Evolutionary conservation across 2,113 vertebrate species (phyloP).

Genomic region (Seriola quinqueradiata): DNA sequence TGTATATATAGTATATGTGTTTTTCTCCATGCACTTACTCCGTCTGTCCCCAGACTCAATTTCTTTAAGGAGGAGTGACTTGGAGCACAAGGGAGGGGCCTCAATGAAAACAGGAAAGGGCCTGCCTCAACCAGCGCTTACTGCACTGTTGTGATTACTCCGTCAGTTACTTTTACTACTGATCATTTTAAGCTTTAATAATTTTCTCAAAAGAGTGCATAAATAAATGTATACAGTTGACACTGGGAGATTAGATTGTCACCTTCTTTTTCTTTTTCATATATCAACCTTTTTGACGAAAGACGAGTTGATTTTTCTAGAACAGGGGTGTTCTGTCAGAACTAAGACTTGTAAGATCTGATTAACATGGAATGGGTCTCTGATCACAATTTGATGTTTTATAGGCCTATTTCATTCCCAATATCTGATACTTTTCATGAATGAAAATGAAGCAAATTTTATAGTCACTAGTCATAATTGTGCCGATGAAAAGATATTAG

Average conservation of each 20-base stretch:
- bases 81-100: neutral
- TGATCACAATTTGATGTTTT: slow-evolving; percentile 7
- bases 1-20: neutral
- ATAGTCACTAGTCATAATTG: neutral
- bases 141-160: neutral
- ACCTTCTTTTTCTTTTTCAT: neutral
- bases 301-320: neutral
- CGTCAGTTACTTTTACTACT: slow-evolving; percentile 6
- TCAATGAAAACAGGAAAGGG: slow-evolving; percentile 26
- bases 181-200: neutral
- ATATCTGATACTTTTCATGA: neutral
- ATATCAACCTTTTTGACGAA: neutral
- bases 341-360: neutral
- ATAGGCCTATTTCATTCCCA: neutral
- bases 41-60: neutral
- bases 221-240: neutral
- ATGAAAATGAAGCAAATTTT: neutral
- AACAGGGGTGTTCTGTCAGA: neutral
- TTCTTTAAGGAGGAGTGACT: neutral
- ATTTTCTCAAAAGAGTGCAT: neutral
- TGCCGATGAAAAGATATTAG: neutral
- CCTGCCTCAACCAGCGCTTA: neutral
- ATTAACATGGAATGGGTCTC: neutral
- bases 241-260: neutral
- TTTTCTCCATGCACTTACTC: slow-evolving; percentile 4